Evolutionary conservation across 2,113 vertebrate species (phyloP), one percentile per base, ranked within the genome.

Genomic region (Puntigrus tetrazona): DNA sequence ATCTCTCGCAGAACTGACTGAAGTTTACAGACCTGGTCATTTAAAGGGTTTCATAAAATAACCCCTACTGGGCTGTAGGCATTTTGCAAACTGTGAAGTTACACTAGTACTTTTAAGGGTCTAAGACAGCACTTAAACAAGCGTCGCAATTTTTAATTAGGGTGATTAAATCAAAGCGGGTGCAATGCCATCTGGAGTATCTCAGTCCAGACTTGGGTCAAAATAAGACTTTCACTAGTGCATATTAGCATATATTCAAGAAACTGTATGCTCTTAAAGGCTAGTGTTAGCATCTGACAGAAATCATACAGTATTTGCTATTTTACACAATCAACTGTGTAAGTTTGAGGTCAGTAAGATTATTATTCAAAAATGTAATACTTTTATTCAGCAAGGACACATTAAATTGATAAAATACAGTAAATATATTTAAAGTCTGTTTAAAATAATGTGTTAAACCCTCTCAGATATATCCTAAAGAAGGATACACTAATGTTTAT

Each of bases 11-110:
- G 85, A 91, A 91, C 57, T 82, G 3, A 91, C 93, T 94, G 92
- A 93, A 90, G 90, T 94, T 94, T 94, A 92, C 93, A 90, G 91
- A 92, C 91, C 89, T 78, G 87, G 89, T 92, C 91, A 92, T 93
- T 94, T 93, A 93, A 94, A 91, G 90, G 82, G 70, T 20, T 92
- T 92, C 91, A 92, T 95, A 94, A 95, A 94, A 92, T 83, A 87
- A 86, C 87, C 90, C 92, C 92, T 91, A 89, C 90, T 92, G 91
- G 84, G 92, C 85, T 91, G 84, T 82, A 82, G 90, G 84, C 86
- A 91, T 91, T 93, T 92, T 89, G 88, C 91, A 92, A 93, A 92
- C 88, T 89, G 85, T 89, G 86, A 74, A 86, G 77, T 81, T 31
- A 72, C 88, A 85, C 65, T 74, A 67, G 87, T 27, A 73, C 85